Evolutionary conservation across 2,888 invertebrate genomes (phyloP).

Genomic region (Polylopha cassiicola): DNA sequence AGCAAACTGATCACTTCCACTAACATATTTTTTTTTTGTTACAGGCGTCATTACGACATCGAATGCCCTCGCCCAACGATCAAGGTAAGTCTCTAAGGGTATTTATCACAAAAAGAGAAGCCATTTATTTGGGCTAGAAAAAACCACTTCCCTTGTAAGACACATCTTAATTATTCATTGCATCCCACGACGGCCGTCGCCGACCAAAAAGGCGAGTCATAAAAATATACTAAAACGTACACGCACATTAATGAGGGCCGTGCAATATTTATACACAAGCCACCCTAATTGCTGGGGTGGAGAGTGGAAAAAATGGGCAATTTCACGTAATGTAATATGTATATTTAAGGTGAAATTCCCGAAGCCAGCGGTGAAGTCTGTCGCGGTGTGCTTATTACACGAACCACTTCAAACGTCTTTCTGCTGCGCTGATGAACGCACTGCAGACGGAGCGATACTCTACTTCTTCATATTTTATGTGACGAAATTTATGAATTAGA

Average conservation of each 20-base stretch:
- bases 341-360: slow-evolving; percentile 73
- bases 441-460: slow-evolving; percentile 47
- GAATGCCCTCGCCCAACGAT: slow-evolving; percentile 63
- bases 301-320: slow-evolving; percentile 78
- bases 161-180: slow-evolving; percentile 74
- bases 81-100: slow-evolving; percentile 52
- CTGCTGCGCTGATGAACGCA: slow-evolving; percentile 35
- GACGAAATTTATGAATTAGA: too few relatives aligned
- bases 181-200: slow-evolving; percentile 56
- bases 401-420: slow-evolving; percentile 71
- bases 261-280: slow-evolving; percentile 77
- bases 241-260: slow-evolving; percentile 74
- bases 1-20: too few relatives aligned
- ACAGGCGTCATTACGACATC: slow-evolving; percentile 65
- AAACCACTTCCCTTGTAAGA: slow-evolving; percentile 52
- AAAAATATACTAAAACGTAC: slow-evolving; percentile 74
- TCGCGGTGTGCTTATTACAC: slow-evolving; percentile 70
- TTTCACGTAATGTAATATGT: slow-evolving; percentile 78
- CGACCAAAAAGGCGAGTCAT: slow-evolving; percentile 56
- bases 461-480: too few relatives aligned
- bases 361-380: slow-evolving; percentile 62
- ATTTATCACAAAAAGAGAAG: slow-evolving; percentile 13
- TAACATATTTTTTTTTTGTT: slow-evolving; percentile 45
- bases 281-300: slow-evolving; percentile 77
- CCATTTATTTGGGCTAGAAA: slow-evolving; percentile 38